phyloP scores from a whole-genome alignment of 2,888 invertebrate genomes.

The Limulus polyphemus region DNA sequence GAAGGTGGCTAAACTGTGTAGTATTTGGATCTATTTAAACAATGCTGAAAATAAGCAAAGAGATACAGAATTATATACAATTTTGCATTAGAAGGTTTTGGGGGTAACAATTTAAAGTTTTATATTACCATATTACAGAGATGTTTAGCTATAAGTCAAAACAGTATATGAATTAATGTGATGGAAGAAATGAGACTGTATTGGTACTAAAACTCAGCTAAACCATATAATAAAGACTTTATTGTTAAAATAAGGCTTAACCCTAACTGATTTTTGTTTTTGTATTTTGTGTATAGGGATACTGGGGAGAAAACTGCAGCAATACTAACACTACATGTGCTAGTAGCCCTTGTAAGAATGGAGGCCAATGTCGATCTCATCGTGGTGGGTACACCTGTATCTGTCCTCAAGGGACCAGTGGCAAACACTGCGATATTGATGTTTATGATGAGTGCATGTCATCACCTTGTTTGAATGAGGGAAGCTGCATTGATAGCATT shows the following conservation, averaged over 20 bases:
- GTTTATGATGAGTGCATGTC: slow-evolving; percentile 73
- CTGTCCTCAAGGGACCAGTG: slow-evolving; percentile 82
- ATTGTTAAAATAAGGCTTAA: too few species aligned
- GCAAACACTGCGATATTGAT: slow-evolving; percentile 74
- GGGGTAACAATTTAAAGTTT: too few species aligned
- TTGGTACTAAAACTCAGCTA: slow-evolving; percentile 3
- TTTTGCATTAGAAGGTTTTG: too few species aligned
- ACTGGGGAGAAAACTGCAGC: slow-evolving; percentile 79
- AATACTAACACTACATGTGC: slow-evolving; percentile 68
- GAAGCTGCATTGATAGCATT: slow-evolving; percentile 49
- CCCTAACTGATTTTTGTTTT: too few species aligned
- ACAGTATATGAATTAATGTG: slow-evolving; percentile 56
- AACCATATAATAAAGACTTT: neutral
- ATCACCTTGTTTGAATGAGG: slow-evolving; percentile 75
- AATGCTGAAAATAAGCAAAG: too few species aligned
- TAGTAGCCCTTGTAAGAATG: slow-evolving; percentile 49
- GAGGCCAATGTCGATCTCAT: slow-evolving; percentile 35
- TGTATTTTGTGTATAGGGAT: slow-evolving; percentile 39
- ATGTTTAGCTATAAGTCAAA: slow-evolving; percentile 42
- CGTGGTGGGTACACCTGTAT: slow-evolving; percentile 76
- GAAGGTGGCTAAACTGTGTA: too few species aligned
- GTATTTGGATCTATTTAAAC: too few species aligned
- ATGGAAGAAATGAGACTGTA: neutral
- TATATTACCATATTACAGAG: too few species aligned
- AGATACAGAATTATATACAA: too few species aligned